A percentile compares a stretch with the other conserved stretches of the same genome.
Evolutionary conservation across 2,888 invertebrate genomes (phyloP).

Genomic region (Plebejus anna): DNA sequence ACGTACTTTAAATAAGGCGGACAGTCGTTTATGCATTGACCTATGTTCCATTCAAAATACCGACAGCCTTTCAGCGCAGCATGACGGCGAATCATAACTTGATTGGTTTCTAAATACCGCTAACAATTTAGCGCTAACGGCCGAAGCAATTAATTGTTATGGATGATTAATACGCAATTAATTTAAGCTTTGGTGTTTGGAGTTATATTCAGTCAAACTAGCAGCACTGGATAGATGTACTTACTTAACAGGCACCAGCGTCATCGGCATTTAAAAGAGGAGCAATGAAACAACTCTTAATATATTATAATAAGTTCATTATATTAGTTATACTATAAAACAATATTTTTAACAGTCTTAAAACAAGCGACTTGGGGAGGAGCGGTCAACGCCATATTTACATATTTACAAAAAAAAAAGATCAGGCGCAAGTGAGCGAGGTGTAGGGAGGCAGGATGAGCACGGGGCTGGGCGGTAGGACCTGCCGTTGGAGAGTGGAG

Average conservation of each 20-base stretch:
- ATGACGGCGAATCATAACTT: slow-evolving; percentile 11
- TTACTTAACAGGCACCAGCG: background rate
- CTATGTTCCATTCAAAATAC: slow-evolving; percentile 16
- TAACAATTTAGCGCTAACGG: background rate
- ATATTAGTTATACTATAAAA: slow-evolving; percentile 76
- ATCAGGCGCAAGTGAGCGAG: slow-evolving; percentile 68
- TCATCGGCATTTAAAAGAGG: background rate
- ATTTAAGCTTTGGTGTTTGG: background rate
- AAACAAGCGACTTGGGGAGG: slow-evolving; percentile 74
- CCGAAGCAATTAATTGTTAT: background rate
- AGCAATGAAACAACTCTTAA: slow-evolving; percentile 41
- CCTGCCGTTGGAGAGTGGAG: slow-evolving; percentile 48
- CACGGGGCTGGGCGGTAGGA: slow-evolving; percentile 3
- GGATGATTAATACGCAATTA: background rate
- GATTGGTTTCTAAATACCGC: background rate
- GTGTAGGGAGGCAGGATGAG: slow-evolving; percentile 46
- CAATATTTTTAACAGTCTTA: slow-evolving; percentile 80
- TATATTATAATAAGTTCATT: slow-evolving; percentile 60
- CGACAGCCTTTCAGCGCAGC: background rate
- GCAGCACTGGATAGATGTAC: background rate
- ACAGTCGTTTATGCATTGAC: background rate
- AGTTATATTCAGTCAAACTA: background rate
- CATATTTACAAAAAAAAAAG: slow-evolving; percentile 60
- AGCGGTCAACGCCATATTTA: slow-evolving; percentile 72
- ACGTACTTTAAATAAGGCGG: slow-evolving; percentile 2